Conservation (phyloP, 2,113 vertebrate species). For the Sceloporus undulatus region DNA sequence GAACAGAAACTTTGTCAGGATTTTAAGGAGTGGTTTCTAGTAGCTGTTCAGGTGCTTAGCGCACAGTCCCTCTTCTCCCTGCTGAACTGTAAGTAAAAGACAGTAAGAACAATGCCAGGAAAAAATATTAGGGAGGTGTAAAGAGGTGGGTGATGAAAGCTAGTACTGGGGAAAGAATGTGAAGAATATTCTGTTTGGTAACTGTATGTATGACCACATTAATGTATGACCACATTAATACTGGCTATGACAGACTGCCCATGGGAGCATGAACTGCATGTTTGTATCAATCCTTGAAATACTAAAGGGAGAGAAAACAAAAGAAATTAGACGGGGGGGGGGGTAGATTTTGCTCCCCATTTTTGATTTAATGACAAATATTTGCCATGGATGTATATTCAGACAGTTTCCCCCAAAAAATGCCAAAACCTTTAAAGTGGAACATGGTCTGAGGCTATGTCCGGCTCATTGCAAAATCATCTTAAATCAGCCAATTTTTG, state of each 20-base stretch:
- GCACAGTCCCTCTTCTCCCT: slow-evolving; percentile 24
- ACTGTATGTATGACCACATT: not conserved
- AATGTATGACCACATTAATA: not conserved
- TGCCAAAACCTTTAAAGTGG: not conserved
- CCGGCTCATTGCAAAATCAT: not conserved
- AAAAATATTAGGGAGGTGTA: not conserved
- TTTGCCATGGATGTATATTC: not conserved
- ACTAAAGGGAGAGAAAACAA: not conserved
- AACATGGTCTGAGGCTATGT: not conserved
- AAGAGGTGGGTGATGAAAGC: not conserved
- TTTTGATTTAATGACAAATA: not conserved
- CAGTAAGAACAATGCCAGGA: not conserved
- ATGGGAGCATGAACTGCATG: not conserved
- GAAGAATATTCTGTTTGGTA: not conserved
- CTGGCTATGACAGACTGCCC: not conserved
- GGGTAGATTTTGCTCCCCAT: not conserved
- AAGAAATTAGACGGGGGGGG: too few species aligned
- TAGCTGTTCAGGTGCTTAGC: not conserved
- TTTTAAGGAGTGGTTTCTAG: slow-evolving; percentile 52
- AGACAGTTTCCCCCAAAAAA: not conserved
- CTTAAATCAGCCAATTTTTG: not conserved
- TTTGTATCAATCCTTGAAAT: not conserved
- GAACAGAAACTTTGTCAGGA: not conserved
- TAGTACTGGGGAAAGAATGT: not conserved
- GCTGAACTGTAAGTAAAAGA: not conserved